Percentiles rank a stretch among this genome's conserved stretches.
Conservation (phyloP, 2,113 vertebrate species). For the Xenus cinereus region DNA sequence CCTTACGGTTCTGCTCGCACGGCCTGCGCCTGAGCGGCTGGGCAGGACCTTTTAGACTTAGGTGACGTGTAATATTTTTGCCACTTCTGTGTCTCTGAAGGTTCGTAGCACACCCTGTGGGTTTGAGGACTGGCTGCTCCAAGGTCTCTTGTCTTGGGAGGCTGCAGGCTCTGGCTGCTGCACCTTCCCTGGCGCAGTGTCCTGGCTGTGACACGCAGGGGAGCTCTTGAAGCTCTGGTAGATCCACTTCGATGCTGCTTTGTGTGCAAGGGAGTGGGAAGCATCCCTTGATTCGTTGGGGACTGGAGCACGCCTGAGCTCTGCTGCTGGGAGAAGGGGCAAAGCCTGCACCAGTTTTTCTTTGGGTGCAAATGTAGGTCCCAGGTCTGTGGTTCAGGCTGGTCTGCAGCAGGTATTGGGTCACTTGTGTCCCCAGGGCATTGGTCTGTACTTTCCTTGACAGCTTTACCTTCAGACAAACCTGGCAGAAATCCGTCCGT, state of each 20-base stretch:
- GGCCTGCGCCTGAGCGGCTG: background rate
- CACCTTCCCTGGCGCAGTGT: background rate
- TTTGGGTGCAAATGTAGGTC: background rate
- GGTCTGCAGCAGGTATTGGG: background rate
- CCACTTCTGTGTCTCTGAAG: background rate
- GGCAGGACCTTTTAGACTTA: background rate
- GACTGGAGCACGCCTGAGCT: background rate
- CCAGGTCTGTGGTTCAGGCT: background rate
- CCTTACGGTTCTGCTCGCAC: background rate
- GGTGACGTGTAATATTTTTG: background rate
- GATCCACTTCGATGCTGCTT: background rate
- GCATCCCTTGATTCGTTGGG: accelerated
- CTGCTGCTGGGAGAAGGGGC: background rate
- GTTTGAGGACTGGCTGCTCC: background rate
- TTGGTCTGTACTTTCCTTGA: slow-evolving; percentile 53
- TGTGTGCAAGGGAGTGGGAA: background rate
- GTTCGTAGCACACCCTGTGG: background rate
- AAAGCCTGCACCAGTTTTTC: background rate
- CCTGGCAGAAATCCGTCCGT: slow-evolving; percentile 45
- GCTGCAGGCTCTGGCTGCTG: background rate
- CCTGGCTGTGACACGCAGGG: background rate
- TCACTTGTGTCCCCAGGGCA: background rate
- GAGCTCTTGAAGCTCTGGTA: background rate
- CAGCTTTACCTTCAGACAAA: slow-evolving; percentile 56
- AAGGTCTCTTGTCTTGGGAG: background rate